These are phyloP conservation scores for Dicycla oo DNA, from an alignment of 2,888 invertebrate species.

Conservation along the genomic window DNA sequence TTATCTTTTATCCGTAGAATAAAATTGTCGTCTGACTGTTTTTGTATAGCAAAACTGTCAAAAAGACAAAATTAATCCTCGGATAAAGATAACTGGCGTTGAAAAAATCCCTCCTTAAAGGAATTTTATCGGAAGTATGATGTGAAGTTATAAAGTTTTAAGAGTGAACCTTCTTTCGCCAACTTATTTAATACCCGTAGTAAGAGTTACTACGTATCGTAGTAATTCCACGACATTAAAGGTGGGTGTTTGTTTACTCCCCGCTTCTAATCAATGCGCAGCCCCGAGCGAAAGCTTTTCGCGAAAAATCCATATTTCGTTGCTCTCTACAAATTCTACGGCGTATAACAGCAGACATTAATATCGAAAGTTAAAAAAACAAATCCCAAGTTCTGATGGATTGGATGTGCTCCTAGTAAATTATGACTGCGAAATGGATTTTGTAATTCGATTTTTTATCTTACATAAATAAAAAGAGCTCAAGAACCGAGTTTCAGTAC, in stretches of 20 bases:
- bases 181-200: slow-evolving; percentile 29
- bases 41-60: background rate
- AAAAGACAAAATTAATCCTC: background rate
- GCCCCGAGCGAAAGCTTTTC: slow-evolving; percentile 21
- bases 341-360: slow-evolving; percentile 30
- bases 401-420: slow-evolving; percentile 46
- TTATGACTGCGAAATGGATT: slow-evolving; percentile 49
- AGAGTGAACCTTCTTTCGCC: slow-evolving; percentile 39
- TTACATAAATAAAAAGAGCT: slow-evolving; percentile 31
- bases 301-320: slow-evolving; percentile 53
- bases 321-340: slow-evolving; percentile 28
- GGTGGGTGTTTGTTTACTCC: slow-evolving; percentile 69
- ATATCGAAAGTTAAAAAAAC: slow-evolving; percentile 52
- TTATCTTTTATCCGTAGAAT: background rate
- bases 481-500: slow-evolving; percentile 23
- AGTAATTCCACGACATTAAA: slow-evolving; percentile 57
- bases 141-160: background rate
- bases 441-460: slow-evolving; percentile 51
- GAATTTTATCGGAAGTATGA: background rate
- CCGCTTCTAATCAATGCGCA: slow-evolving; percentile 48
- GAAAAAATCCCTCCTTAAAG: background rate
- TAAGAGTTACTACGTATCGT: slow-evolving; percentile 62
- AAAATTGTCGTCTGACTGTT: background rate
- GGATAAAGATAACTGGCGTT: background rate
- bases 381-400: slow-evolving; percentile 60